Percentiles rank a stretch among this genome's conserved stretches.
Evolutionary conservation across 2,113 vertebrate genomes (phyloP).

Genomic region (Pithys albifrons): DNA sequence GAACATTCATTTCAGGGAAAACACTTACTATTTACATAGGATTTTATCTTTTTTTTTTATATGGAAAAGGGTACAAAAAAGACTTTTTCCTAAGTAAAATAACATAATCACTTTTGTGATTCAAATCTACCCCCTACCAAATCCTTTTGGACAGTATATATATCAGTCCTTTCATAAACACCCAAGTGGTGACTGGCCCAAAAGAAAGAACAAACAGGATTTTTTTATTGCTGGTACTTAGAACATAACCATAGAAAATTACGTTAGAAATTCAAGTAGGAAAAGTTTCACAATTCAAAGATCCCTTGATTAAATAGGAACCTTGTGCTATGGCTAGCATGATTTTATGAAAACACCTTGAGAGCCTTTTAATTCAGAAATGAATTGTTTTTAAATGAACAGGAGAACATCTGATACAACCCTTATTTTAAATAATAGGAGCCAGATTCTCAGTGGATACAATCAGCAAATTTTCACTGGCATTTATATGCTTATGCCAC

Average conservation of each 20-base stretch:
- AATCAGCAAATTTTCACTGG: not conserved
- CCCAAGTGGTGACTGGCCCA: conserved; percentile 13
- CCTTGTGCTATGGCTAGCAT: not conserved
- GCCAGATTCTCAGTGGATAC: not conserved
- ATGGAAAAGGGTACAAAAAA: conserved; percentile 70
- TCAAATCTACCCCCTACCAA: conserved; percentile 61
- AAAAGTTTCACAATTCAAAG: conserved; percentile 15
- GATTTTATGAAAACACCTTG: conserved; percentile 33
- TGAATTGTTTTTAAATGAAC: not conserved
- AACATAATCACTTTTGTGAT: conserved; percentile 60
- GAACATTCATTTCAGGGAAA: conserved; percentile 78
- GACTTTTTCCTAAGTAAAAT: conserved; percentile 72
- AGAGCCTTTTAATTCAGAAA: not conserved
- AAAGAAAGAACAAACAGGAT: conserved; percentile 31
- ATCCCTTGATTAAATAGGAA: conserved; percentile 20
- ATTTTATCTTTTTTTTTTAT: conserved; percentile 71
- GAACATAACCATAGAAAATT: conserved; percentile 36
- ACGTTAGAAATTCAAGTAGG: conserved; percentile 23
- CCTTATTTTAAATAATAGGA: conserved; percentile 8
- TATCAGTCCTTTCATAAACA: conserved; percentile 3
- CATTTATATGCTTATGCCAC: not conserved
- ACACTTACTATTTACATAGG: conserved; percentile 78
- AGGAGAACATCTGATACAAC: not conserved
- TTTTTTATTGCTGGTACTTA: conserved; percentile 26
- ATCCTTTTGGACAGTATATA: conserved; percentile 40